Evolutionary conservation across 2,113 vertebrate species (phyloP).

Genomic region (Anolis carolinensis): DNA sequence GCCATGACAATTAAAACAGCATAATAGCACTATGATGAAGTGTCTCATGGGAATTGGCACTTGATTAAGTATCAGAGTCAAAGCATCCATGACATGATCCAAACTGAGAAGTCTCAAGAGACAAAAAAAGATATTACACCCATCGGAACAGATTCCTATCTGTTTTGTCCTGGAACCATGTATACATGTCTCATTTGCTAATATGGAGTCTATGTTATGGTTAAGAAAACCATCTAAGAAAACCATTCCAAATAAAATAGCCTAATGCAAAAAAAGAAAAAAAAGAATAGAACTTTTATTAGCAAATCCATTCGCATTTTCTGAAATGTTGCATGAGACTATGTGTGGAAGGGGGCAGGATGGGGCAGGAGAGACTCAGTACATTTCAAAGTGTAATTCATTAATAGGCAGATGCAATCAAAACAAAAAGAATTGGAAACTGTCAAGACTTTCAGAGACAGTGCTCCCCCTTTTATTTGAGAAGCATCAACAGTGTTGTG

Average conservation of each 20-base stretch:
- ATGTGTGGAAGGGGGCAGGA: too few relatives aligned
- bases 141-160: neutral
- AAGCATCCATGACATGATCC: neutral
- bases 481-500: too few relatives aligned
- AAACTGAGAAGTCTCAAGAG: neutral
- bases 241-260: neutral
- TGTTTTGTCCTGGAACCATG: neutral
- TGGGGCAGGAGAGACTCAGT: too few relatives aligned
- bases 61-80: neutral
- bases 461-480: too few relatives aligned
- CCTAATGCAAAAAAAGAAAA: neutral
- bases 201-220: neutral
- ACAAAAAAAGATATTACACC: neutral
- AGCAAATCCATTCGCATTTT: too few relatives aligned
- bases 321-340: too few relatives aligned
- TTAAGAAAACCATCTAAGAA: neutral
- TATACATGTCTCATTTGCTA: neutral
- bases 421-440: too few relatives aligned
- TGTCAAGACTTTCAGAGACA: too few relatives aligned
- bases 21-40: too few relatives aligned
- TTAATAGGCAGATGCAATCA: too few relatives aligned
- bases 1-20: too few relatives aligned
- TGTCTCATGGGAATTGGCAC: neutral
- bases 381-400: too few relatives aligned
- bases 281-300: neutral